A percentile compares a stretch with the other conserved stretches of the same genome.
Evolutionary conservation across 2,888 invertebrate genomes (phyloP).

Genomic region (Apoda limacodes): DNA sequence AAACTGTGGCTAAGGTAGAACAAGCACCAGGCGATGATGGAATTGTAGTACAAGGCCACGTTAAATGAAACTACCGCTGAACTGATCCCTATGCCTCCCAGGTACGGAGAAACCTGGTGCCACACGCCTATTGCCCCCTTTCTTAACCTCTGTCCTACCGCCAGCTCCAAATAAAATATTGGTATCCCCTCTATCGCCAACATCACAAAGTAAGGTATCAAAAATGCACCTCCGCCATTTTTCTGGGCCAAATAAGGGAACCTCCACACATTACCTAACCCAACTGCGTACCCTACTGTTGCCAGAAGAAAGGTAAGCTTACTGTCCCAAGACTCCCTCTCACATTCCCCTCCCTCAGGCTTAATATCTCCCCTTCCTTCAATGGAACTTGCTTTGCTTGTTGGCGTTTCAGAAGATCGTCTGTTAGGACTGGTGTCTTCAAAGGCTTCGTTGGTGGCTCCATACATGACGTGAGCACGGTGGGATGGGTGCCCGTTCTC

Average conservation of each 20-base stretch:
- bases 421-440: constrained; percentile 61
- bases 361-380: constrained; percentile 75
- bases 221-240: constrained; percentile 96
- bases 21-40: constrained; percentile 97
- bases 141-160: constrained; percentile 92
- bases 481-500: constrained; percentile 73
- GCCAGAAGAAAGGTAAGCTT: constrained; percentile 92
- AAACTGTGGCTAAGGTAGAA: constrained; percentile 96
- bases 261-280: constrained; percentile 95
- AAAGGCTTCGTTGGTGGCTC: constrained; percentile 89
- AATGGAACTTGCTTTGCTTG: constrained; percentile 74
- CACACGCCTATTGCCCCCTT: constrained; percentile 96
- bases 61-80: constrained; percentile 97
- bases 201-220: constrained; percentile 97
- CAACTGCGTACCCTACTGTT: constrained; percentile 95
- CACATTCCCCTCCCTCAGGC: constrained; percentile 79
- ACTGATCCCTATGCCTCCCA: constrained; percentile 92
- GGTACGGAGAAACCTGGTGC: constrained; percentile 91
- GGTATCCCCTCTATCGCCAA: constrained; percentile 94
- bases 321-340: constrained; percentile 93
- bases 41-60: constrained; percentile 97
- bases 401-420: constrained; percentile 51
- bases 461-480: constrained; percentile 75
- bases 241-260: constrained; percentile 96
- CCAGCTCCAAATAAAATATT: constrained; percentile 95